phyloP scores from a whole-genome alignment of 2,888 invertebrate species.

The Lasioglossum morio region DNA sequence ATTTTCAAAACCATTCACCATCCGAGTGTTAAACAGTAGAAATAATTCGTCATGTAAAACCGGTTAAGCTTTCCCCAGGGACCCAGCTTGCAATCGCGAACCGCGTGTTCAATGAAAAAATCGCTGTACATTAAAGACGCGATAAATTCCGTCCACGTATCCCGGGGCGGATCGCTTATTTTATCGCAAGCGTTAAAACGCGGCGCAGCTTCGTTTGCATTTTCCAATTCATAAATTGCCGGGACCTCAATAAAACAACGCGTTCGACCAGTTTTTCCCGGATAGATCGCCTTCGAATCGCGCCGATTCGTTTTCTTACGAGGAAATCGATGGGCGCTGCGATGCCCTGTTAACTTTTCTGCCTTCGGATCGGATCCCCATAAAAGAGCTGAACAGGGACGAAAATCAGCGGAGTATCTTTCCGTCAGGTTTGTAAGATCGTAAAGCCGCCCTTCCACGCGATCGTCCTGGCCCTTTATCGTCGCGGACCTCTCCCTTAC shows the following conservation, averaged over 20 bases:
- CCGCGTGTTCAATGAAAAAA: neutral
- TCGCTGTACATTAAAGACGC: neutral
- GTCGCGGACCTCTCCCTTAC: conserved; percentile 36
- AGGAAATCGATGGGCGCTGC: conserved; percentile 45
- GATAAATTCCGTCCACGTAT: conserved; percentile 10
- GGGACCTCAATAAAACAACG: conserved; percentile 52
- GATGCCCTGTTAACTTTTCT: conserved; percentile 55
- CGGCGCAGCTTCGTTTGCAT: conserved; percentile 32
- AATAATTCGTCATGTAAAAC: neutral
- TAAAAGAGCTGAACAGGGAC: conserved; percentile 60
- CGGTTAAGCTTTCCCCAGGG: neutral
- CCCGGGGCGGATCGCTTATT: conserved; percentile 28
- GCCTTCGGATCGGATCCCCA: conserved; percentile 49
- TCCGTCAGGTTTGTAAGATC: conserved; percentile 78
- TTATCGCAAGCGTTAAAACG: conserved; percentile 41
- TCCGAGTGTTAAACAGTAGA: neutral
- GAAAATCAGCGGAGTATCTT: conserved; percentile 72
- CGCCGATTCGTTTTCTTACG: conserved; percentile 32
- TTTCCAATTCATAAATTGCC: conserved; percentile 52
- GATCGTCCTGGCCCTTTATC: conserved; percentile 39
- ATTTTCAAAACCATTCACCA: neutral
- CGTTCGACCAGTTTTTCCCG: conserved; percentile 30
- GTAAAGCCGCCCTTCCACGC: conserved; percentile 66
- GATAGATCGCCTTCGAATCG: conserved; percentile 26
- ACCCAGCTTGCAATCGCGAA: no score